Conservation (phyloP, 2,888 invertebrate species). For the Rotaria macrura region DNA sequence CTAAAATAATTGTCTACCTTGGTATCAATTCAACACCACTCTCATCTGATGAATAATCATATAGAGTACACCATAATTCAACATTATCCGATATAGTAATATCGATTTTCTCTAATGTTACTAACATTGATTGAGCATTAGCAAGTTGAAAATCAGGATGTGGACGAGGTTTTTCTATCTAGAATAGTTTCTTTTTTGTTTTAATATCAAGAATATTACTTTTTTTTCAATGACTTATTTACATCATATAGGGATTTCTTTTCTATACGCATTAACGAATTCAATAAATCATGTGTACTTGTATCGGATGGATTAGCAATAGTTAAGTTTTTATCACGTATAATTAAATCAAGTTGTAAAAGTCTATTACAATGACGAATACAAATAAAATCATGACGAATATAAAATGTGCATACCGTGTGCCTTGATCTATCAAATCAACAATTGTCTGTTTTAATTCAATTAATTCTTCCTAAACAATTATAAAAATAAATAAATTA, state of each 20-base stretch:
- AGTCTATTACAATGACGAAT: neutral
- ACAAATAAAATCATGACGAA: neutral
- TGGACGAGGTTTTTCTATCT: slow-evolving; percentile 16
- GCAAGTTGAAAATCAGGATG: neutral
- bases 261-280: neutral
- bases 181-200: neutral
- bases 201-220: neutral
- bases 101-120: neutral
- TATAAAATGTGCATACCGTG: neutral
- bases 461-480: neutral
- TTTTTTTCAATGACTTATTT: neutral
- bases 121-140: slow-evolving; percentile 3
- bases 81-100: neutral
- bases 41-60: neutral
- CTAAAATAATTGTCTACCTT: neutral
- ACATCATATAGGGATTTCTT: slow-evolving; percentile 19
- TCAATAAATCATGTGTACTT: neutral
- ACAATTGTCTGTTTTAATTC: slow-evolving; percentile 17
- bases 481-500: neutral
- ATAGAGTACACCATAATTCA: slow-evolving; percentile 16
- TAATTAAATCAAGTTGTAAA: neutral
- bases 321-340: slow-evolving; percentile 14
- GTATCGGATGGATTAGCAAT: neutral
- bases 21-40: neutral
- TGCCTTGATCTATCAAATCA: neutral